A percentile compares a stretch with the other conserved stretches of the same genome.
Conservation (phyloP, 1,140 invertebrate genomes). For the Eriosoma lanigerum region DNA sequence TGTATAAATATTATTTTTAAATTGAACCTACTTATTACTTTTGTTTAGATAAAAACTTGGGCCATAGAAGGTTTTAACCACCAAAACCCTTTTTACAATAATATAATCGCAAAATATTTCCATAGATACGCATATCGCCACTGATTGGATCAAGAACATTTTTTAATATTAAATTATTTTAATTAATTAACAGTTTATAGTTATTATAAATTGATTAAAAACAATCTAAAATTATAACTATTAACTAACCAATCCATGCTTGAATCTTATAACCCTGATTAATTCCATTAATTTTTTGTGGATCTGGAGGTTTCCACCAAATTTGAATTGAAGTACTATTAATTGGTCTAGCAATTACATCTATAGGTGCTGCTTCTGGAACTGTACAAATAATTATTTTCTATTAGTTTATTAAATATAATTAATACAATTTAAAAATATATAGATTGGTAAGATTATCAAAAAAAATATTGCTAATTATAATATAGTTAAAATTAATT, state of each 20-base stretch:
- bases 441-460: not conserved
- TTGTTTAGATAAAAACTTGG: too few species aligned
- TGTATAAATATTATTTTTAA: too few species aligned
- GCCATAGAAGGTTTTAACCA: too few species aligned
- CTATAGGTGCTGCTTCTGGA: slow-evolving; percentile 86
- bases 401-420: not conserved
- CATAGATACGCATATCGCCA: too few species aligned
- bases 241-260: slow-evolving; percentile 71
- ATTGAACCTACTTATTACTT: too few species aligned
- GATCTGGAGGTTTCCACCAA: slow-evolving; percentile 89
- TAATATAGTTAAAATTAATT: not conserved
- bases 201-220: slow-evolving; percentile 1
- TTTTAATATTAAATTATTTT: not conserved
- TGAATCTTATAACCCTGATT: slow-evolving; percentile 98
- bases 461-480: slow-evolving; percentile 7
- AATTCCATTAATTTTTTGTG: slow-evolving; percentile 97
- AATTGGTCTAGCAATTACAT: slow-evolving; percentile 73
- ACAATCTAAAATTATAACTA: not conserved
- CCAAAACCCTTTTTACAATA: too few species aligned
- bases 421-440: not conserved
- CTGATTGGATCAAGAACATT: too few species aligned
- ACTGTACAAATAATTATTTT: slow-evolving; percentile 60
- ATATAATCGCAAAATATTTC: too few species aligned
- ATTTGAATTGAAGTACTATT: slow-evolving; percentile 86
- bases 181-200: slow-evolving; percentile 7